A percentile compares a stretch with the other conserved stretches of the same genome.
Evolutionary conservation across 2,888 invertebrate species (phyloP).

Genomic region (Tenthredo scrophulariae): DNA sequence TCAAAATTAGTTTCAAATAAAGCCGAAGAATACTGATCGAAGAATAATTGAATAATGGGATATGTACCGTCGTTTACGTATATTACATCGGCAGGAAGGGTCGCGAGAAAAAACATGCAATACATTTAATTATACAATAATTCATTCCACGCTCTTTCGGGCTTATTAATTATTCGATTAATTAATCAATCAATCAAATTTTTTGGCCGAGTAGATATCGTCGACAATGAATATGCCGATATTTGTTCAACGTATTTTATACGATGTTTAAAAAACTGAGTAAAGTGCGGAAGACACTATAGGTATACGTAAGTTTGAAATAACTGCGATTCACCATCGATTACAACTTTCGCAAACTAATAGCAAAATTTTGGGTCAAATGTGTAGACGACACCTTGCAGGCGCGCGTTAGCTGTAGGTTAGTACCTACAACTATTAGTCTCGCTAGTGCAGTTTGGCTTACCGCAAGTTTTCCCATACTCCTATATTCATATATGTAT

Average conservation of each 20-base stretch:
- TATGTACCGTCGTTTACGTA: no score
- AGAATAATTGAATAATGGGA: background rate
- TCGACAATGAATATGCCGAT: no score
- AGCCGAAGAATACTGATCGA: background rate
- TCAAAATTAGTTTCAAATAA: background rate
- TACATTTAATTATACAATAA: background rate
- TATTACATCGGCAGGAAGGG: background rate
- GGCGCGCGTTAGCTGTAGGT: background rate
- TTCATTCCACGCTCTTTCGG: background rate
- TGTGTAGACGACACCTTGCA: constrained; percentile 12
- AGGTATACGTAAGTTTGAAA: background rate
- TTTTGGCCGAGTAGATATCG: no score
- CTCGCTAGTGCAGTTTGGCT: constrained; percentile 45
- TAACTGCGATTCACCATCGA: background rate
- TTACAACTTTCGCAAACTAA: background rate
- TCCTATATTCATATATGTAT: background rate
- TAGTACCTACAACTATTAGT: constrained; percentile 33
- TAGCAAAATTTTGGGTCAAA: background rate
- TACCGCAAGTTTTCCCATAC: constrained; percentile 20
- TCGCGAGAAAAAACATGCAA: background rate
- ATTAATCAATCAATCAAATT: background rate
- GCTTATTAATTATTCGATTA: background rate
- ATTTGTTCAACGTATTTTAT: no score
- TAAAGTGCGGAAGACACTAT: no score
- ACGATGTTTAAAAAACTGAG: no score